Conservation (phyloP, 1,140 invertebrate genomes). For the Drosophila jambulina region DNA sequence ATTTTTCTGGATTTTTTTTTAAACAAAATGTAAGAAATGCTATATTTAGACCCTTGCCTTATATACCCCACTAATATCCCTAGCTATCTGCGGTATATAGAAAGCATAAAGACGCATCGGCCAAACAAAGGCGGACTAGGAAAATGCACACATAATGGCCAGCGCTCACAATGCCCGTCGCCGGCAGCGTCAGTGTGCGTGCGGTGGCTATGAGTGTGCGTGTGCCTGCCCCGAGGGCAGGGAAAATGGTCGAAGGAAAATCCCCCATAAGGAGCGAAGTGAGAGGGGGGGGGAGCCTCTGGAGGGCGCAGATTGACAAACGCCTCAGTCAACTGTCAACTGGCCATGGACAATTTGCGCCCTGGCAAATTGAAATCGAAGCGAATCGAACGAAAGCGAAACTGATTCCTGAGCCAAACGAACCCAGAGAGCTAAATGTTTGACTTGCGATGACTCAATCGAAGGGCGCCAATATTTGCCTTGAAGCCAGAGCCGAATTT, state of each 20-base stretch:
- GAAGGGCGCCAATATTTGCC: conserved; percentile 53
- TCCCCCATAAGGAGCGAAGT: neutral
- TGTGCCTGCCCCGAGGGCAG: conserved; percentile 25
- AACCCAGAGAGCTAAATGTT: conserved; percentile 55
- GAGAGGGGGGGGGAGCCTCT: neutral
- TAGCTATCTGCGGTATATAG: neutral
- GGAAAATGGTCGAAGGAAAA: conserved; percentile 12
- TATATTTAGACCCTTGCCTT: neutral
- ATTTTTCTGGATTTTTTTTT: neutral
- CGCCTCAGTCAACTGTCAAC: conserved; percentile 54
- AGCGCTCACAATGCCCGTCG: conserved; percentile 34
- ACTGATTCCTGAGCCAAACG: conserved; percentile 26
- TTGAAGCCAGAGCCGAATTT: conserved; percentile 11
- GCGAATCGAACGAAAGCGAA: conserved; percentile 37
- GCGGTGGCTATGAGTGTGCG: conserved; percentile 26
- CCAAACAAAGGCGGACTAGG: conserved; percentile 52
- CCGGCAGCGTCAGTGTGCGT: neutral
- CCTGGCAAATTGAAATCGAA: conserved; percentile 78
- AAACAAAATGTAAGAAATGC: no score
- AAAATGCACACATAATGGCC: conserved; percentile 60
- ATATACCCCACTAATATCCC: conserved; percentile 4
- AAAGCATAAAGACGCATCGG: conserved; percentile 45
- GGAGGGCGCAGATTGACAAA: conserved; percentile 34
- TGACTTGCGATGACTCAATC: conserved; percentile 78
- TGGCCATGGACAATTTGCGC: conserved; percentile 68